phyloP scores from a whole-genome alignment of 2,113 vertebrate genomes.

The Alexandromys fortis region DNA sequence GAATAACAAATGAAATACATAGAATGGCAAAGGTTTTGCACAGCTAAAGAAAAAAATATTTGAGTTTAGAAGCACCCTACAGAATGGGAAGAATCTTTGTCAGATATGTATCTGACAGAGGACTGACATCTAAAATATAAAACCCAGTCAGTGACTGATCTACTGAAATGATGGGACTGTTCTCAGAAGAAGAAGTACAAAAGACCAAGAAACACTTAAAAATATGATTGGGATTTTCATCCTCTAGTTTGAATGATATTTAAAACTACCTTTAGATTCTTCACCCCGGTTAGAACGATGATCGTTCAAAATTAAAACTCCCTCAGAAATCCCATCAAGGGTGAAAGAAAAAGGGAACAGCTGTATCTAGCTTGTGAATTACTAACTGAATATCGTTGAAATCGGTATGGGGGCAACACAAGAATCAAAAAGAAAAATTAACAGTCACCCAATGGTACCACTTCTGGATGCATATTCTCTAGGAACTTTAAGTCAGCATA shows the following conservation, averaged over 20 bases:
- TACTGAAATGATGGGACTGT: not conserved
- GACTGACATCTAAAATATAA: not conserved
- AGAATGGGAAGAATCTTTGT: not conserved
- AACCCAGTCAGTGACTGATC: not conserved
- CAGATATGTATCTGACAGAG: not conserved
- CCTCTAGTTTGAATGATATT: not conserved
- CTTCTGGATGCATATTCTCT: not conserved
- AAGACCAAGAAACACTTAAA: not conserved
- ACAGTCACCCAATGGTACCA: not conserved
- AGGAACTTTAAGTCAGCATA: not conserved
- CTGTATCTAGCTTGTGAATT: not conserved
- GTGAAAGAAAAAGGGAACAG: not conserved
- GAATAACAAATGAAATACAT: not conserved
- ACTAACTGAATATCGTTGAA: not conserved
- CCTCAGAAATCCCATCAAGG: not conserved
- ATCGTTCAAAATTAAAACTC: not conserved
- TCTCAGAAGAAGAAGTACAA: not conserved
- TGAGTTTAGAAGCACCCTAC: not conserved
- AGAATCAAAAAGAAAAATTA: not conserved
- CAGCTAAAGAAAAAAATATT: not conserved
- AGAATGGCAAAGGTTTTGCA: not conserved
- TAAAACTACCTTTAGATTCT: not conserved
- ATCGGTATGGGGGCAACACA: too few relatives aligned
- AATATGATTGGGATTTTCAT: not conserved
- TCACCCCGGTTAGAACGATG: not conserved